A percentile compares a stretch with the other conserved stretches of the same genome.
phyloP scores from a whole-genome alignment of 2,888 invertebrate genomes.

The Flexamia atlantica region DNA sequence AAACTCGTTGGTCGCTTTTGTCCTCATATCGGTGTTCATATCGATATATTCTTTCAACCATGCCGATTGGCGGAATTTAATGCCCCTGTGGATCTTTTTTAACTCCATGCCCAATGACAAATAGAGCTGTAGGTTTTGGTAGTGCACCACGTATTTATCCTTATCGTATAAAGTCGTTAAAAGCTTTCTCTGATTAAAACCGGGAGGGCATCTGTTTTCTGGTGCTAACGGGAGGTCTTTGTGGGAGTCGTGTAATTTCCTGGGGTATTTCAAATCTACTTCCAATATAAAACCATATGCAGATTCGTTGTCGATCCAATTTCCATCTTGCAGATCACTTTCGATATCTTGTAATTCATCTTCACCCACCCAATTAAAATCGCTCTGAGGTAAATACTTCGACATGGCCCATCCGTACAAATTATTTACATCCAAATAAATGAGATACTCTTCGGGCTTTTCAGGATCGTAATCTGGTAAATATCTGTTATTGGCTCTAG shows the following conservation, averaged over 20 bases:
- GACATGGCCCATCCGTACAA: conserved; percentile 71
- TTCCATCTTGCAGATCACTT: too few relatives aligned
- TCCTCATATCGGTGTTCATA: conserved; percentile 17
- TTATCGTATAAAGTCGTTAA: conserved; percentile 70
- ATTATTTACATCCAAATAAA: conserved; percentile 1
- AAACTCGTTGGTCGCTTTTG: conserved; percentile 7
- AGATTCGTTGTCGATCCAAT: too few relatives aligned
- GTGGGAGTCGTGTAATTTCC: conserved; percentile 43
- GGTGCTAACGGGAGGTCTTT: conserved; percentile 34
- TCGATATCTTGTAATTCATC: neutral
- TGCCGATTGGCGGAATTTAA: conserved; percentile 70
- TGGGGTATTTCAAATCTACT: conserved; percentile 69
- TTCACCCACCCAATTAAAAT: conserved; percentile 72
- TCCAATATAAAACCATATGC: conserved; percentile 70
- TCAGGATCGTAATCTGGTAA: neutral
- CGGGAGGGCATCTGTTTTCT: conserved; percentile 36
- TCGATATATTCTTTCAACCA: conserved; percentile 67
- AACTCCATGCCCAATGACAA: neutral
- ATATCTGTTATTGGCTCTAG: conserved; percentile 51
- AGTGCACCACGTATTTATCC: conserved; percentile 70
- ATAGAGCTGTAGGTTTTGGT: conserved; percentile 70
- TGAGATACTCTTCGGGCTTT: neutral
- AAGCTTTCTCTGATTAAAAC: conserved; percentile 65
- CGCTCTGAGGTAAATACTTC: conserved; percentile 70
- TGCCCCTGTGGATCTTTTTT: conserved; percentile 69